Evolutionary conservation across 2,113 vertebrate species (phyloP).

Genomic region (Grus americana): DNA sequence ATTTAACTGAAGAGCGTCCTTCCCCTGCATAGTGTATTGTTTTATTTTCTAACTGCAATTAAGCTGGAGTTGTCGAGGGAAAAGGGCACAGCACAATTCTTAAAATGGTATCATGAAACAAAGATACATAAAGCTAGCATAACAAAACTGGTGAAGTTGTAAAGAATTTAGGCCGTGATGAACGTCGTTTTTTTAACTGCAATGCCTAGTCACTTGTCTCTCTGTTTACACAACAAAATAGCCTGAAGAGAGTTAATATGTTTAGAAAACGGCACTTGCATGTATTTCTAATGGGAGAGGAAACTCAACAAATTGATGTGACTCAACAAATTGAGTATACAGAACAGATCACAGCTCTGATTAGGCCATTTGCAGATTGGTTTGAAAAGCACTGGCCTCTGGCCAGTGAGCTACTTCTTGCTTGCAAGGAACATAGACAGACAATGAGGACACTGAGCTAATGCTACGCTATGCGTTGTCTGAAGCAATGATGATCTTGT

Average conservation of each 20-base stretch:
- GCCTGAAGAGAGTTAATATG: constrained; percentile 21
- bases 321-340: constrained; percentile 55
- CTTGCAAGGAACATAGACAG: neutral
- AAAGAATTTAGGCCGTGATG: neutral
- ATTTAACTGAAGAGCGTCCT: neutral
- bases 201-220: neutral
- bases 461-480: neutral
- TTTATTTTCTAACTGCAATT: neutral
- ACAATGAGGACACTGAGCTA: neutral
- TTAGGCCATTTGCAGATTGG: constrained; percentile 23
- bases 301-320: constrained; percentile 59
- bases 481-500: neutral
- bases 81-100: neutral
- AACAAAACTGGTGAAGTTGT: neutral
- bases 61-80: neutral
- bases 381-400: constrained; percentile 30
- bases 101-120: neutral
- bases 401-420: constrained; percentile 20
- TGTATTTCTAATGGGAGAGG: constrained; percentile 24
- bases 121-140: neutral
- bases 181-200: neutral
- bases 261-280: neutral
- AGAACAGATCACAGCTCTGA: constrained; percentile 20
- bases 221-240: constrained; percentile 38
- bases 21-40: neutral